These are phyloP conservation scores for Abrostola tripartita DNA, from an alignment of 2,888 invertebrate genomes.

Conservation along the genomic window DNA sequence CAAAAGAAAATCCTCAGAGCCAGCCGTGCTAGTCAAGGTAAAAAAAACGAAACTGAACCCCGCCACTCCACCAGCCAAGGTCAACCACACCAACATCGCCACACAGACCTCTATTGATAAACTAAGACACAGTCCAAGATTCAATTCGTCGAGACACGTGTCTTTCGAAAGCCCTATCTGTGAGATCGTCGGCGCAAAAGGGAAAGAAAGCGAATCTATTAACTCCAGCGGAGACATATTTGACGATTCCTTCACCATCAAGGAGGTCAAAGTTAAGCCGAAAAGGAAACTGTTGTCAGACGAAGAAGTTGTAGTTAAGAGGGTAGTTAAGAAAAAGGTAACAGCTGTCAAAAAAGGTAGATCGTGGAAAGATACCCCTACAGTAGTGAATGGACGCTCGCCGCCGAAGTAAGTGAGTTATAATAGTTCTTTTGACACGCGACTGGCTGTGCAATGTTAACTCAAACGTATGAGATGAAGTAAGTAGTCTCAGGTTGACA, in stretches of 20 bases:
- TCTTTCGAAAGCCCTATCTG: conserved; percentile 80
- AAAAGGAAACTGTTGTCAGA: conserved; percentile 74
- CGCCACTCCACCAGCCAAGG: conserved; percentile 78
- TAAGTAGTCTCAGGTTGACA: not conserved
- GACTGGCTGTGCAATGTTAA: conserved; percentile 24
- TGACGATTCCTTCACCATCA: conserved; percentile 79
- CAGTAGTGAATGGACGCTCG: conserved; percentile 78
- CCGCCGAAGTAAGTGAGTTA: conserved; percentile 67
- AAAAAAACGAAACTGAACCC: conserved; percentile 76
- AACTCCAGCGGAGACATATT: conserved; percentile 82
- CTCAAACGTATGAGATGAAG: not conserved
- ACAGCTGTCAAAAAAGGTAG: conserved; percentile 69
- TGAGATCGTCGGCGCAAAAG: conserved; percentile 70
- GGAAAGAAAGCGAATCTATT: conserved; percentile 56
- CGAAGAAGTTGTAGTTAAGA: conserved; percentile 74
- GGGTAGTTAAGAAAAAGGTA: conserved; percentile 77
- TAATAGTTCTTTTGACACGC: conserved; percentile 19
- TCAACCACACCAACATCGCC: conserved; percentile 76
- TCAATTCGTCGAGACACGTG: conserved; percentile 67
- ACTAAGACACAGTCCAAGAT: conserved; percentile 61
- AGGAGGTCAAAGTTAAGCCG: conserved; percentile 75
- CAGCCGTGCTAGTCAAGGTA: conserved; percentile 69
- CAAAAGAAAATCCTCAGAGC: conserved; percentile 76
- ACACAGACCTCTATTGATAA: conserved; percentile 81
- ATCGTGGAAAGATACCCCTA: conserved; percentile 77